Percentiles rank a stretch among this genome's conserved stretches.
phyloP scores from a whole-genome alignment of 2,888 invertebrate genomes.

The Tyria jacobaeae region DNA sequence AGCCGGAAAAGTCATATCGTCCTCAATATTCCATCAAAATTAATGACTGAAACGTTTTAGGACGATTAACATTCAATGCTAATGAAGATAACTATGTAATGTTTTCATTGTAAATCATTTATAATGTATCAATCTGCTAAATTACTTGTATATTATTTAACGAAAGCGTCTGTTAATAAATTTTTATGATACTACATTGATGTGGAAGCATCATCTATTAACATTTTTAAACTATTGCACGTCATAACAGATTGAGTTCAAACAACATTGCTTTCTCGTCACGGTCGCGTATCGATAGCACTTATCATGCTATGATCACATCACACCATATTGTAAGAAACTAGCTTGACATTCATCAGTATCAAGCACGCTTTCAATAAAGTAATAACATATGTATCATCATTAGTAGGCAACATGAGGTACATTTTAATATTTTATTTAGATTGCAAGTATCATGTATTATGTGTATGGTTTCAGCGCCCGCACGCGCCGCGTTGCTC shows the following conservation, averaged over 20 bases:
- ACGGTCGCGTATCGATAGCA: neutral
- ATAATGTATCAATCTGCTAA: neutral
- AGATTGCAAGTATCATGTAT: neutral
- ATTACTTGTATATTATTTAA: too few relatives aligned
- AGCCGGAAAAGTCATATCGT: neutral
- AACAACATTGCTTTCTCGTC: neutral
- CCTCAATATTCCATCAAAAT: neutral
- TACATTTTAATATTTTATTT: constrained; percentile 6
- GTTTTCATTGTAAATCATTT: neutral
- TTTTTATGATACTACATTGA: neutral
- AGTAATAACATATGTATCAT: neutral
- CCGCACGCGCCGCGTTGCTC: constrained; percentile 10
- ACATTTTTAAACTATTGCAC: neutral
- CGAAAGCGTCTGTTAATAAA: too few relatives aligned
- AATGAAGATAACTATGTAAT: neutral
- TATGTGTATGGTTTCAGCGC: neutral
- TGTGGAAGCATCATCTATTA: neutral
- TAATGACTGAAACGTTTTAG: neutral
- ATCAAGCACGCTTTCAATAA: neutral
- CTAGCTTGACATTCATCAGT: neutral
- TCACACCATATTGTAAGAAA: neutral
- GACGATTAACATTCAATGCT: neutral
- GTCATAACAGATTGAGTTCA: neutral
- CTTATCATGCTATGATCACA: neutral
- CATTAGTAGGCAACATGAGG: neutral